phyloP scores from a whole-genome alignment of 2,888 invertebrate genomes.

The Platycnemis pennipes region DNA sequence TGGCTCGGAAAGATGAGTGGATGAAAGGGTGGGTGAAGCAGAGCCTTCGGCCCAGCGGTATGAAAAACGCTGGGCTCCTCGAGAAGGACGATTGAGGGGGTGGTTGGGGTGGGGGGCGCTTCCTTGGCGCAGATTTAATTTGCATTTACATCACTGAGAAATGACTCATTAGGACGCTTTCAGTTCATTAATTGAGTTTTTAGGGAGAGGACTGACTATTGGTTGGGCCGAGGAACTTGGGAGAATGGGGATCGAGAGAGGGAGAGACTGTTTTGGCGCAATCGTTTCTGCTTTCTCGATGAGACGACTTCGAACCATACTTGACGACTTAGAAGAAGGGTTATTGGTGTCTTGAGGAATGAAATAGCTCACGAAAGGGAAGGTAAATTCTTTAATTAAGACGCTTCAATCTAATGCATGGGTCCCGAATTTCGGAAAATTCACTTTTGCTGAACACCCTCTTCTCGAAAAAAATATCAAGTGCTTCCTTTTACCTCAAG shows the following conservation, averaged over 20 bases:
- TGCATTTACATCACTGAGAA: background rate
- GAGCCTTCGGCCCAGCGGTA: background rate
- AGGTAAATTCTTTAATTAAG: background rate
- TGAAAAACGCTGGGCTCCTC: background rate
- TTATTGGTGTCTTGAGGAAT: background rate
- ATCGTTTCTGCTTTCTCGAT: background rate
- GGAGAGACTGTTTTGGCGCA: background rate
- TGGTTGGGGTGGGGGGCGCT: background rate
- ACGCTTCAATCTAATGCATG: background rate
- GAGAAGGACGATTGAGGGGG: background rate
- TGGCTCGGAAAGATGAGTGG: background rate
- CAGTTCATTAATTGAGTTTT: constrained; percentile 54
- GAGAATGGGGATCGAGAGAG: background rate
- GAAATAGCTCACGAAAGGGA: background rate
- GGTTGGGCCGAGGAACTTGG: background rate
- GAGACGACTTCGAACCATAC: background rate
- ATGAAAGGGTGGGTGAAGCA: background rate
- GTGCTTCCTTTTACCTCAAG: no score
- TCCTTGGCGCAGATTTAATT: constrained; percentile 51
- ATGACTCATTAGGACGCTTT: constrained; percentile 57
- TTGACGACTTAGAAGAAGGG: background rate
- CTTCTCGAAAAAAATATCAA: no score
- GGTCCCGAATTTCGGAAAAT: background rate
- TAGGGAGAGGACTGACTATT: background rate
- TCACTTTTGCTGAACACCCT: background rate